Conservation (phyloP, 2,888 invertebrate species). For the Agrochola circellaris region DNA sequence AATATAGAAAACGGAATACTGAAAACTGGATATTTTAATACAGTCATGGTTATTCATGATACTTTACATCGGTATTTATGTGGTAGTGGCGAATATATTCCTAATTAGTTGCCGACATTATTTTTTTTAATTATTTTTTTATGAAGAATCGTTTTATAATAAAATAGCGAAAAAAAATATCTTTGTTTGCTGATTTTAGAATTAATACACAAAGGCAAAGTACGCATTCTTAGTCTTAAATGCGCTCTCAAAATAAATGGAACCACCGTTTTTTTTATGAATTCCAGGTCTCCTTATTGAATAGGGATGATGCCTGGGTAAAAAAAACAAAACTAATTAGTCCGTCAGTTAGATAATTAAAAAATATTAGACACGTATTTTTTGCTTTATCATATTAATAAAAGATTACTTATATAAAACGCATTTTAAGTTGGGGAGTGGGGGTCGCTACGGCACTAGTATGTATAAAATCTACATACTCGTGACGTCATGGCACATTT, state of each 20-base stretch:
- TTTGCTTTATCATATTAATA: too few species aligned
- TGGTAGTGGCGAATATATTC: constrained; percentile 5
- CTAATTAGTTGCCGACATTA: constrained; percentile 21
- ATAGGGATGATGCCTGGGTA: too few species aligned
- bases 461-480: too few species aligned
- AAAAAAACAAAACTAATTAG: too few species aligned
- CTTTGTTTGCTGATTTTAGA: constrained; percentile 15
- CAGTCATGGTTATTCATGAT: constrained; percentile 9
- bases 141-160: neutral
- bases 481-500: too few species aligned
- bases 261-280: neutral
- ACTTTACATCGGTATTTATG: neutral
- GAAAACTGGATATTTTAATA: constrained; percentile 26
- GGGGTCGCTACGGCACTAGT: too few species aligned
- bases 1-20: constrained; percentile 40
- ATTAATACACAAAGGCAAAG: neutral
- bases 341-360: too few species aligned
- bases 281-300: neutral
- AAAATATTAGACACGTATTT: too few species aligned
- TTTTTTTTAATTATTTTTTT: too few species aligned
- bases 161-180: neutral
- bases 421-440: too few species aligned
- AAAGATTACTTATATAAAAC: too few species aligned
- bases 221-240: neutral
- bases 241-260: neutral